Evolutionary conservation across 2,113 vertebrate species (phyloP).

Genomic region (Mus pahari): DNA sequence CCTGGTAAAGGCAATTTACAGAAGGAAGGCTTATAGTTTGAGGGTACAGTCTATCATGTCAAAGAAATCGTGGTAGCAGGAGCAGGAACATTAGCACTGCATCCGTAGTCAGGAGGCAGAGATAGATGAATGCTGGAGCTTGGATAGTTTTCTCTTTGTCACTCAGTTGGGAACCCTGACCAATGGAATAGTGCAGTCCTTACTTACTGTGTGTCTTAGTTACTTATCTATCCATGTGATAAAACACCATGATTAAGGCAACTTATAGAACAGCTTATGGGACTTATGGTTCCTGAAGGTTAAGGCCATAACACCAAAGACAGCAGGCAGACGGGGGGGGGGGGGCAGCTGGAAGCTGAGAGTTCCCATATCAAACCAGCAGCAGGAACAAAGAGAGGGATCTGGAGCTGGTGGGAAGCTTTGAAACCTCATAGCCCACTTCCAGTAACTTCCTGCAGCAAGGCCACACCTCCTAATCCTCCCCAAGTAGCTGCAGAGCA

Average conservation of each 20-base stretch:
- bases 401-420: background rate
- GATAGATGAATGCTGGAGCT: background rate
- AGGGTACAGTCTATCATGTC: background rate
- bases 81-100: background rate
- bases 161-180: background rate
- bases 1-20: background rate
- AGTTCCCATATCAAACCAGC: background rate
- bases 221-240: background rate
- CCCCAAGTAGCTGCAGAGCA: background rate
- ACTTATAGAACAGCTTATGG: background rate
- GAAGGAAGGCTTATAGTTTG: background rate
- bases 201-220: background rate
- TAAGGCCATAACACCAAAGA: background rate
- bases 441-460: no score
- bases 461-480: background rate
- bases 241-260: background rate
- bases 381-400: background rate
- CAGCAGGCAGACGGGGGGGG: background rate
- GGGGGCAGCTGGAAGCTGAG: background rate
- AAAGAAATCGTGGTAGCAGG: no score
- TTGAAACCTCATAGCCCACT: background rate
- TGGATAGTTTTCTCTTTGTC: background rate
- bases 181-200: background rate
- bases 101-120: background rate
- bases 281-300: background rate